A percentile compares a stretch with the other conserved stretches of the same genome.
These are phyloP conservation scores for Drosophila mulleri DNA, from an alignment of 2,888 invertebrate genomes.

Conservation along the genomic window DNA sequence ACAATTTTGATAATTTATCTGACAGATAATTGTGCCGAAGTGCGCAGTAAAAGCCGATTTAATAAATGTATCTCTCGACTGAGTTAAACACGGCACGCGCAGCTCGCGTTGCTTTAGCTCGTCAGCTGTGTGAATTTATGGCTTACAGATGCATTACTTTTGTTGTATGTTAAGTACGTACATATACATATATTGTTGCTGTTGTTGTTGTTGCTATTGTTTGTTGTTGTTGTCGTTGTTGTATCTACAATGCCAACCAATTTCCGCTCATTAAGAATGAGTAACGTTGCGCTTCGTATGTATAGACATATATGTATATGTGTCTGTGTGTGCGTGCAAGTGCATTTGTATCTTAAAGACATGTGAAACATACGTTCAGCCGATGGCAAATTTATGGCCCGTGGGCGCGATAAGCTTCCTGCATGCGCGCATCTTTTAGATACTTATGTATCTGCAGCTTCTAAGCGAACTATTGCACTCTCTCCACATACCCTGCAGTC, in stretches of 20 bases:
- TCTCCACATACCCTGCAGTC: background rate
- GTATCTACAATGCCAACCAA: conserved; percentile 67
- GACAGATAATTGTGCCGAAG: conserved; percentile 59
- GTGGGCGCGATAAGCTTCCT: conserved; percentile 72
- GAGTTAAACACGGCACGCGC: conserved; percentile 48
- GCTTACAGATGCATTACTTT: conserved; percentile 47
- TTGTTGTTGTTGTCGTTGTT: background rate
- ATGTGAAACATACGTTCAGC: conserved; percentile 72
- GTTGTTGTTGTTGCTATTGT: background rate
- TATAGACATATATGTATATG: background rate
- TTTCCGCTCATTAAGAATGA: conserved; percentile 78
- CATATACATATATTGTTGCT: background rate
- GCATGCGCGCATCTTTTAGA: conserved; percentile 40
- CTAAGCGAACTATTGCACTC: conserved; percentile 3
- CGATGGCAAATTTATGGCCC: conserved; percentile 66
- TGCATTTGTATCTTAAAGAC: conserved; percentile 69
- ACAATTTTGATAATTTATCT: conserved; percentile 65
- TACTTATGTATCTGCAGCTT: conserved; percentile 17
- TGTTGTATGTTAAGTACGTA: background rate
- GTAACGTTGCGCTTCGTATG: conserved; percentile 39
- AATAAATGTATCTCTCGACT: conserved; percentile 44
- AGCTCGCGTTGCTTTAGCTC: conserved; percentile 17
- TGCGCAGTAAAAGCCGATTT: conserved; percentile 48
- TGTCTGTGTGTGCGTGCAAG: conserved; percentile 24
- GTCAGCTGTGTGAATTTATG: conserved; percentile 59